Evolutionary conservation across 2,113 vertebrate genomes (phyloP), one percentile per base, ranked within the genome.

Genomic region (Thamnaconus septentrionalis): DNA sequence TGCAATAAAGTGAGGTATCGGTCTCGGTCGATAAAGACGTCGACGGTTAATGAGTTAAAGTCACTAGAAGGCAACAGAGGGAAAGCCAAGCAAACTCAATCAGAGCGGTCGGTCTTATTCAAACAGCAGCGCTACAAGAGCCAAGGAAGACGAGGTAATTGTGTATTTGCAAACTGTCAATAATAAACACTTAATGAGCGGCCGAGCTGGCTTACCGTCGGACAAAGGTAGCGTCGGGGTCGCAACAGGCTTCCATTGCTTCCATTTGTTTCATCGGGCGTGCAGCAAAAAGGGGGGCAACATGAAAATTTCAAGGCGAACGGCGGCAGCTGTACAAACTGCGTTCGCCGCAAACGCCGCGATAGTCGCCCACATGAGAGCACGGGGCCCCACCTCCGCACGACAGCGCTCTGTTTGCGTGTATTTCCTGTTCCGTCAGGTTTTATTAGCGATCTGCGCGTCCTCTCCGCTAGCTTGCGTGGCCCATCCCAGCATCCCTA

Each of bases 381-480:
- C 56, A 52, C 46, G 47, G 3, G 18, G 18, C 18, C 18, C 18
- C 18, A 2, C 18, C 53, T 48, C 58, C 69, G 71, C 66, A 63
- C 71, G 46, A 57, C 71, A 71, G 51, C 59, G 41, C n/a, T 57
- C 41, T 41, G 40, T 18, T 8, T 76, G 59, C 66, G 41, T 12
- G 53, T 76, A 63, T 56, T 8, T 64, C 61, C 75, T 73, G 55
- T 18, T 5, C 40, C 66, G 61, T 78, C 75, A 73, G 70, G 49
- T 83, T 53, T 8, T 50, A 75, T 79, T 69, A 69, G 51, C 61
- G 64, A 78, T 79, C 54, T 77, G 56, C 58, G 53, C 50, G 56
- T 72, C 61, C 61, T 55, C 69, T 64, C 52, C 58, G 56, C 79
- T 69, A 65, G 45, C 59, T 18, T n/a, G 56, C 40, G 8, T 31